Evolutionary conservation across 2,113 vertebrate species (phyloP).

Genomic region (Siphamia tubifer): DNA sequence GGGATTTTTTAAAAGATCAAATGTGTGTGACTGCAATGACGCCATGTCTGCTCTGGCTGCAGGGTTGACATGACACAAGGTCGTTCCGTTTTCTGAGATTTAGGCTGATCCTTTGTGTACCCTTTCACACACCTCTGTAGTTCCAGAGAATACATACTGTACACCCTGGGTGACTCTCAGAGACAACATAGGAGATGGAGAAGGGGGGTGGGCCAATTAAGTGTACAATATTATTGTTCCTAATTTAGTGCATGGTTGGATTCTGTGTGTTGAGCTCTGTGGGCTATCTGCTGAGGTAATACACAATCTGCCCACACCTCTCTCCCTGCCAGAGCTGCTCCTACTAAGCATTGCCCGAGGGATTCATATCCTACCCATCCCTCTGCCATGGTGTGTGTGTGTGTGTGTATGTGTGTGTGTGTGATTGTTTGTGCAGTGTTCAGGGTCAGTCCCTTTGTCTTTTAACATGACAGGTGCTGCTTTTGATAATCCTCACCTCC

Average conservation of each 20-base stretch:
- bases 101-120: slow-evolving; percentile 36
- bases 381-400: slow-evolving; percentile 56
- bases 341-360: slow-evolving; percentile 95
- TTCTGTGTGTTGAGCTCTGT: slow-evolving; percentile 93
- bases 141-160: slow-evolving; percentile 60
- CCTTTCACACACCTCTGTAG: slow-evolving; percentile 47
- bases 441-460: slow-evolving; percentile 50
- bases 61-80: not conserved
- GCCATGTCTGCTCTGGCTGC: not conserved
- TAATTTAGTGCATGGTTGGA: slow-evolving; percentile 99
- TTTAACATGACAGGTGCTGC: slow-evolving; percentile 39
- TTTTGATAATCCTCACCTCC: slow-evolving; percentile 39
- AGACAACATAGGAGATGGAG: slow-evolving; percentile 28
- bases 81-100: slow-evolving; percentile 15
- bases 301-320: slow-evolving; percentile 96
- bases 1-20: not conserved
- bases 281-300: slow-evolving; percentile 94
- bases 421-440: slow-evolving; percentile 19
- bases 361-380: slow-evolving; percentile 90
- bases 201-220: slow-evolving; percentile 86
- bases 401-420: slow-evolving; percentile 12
- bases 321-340: slow-evolving; percentile 90
- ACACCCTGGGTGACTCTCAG: slow-evolving; percentile 65
- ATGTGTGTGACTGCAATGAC: not conserved
- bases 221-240: slow-evolving; percentile 93